Conservation (phyloP, 2,888 invertebrate species). For the Calameuta pallipes region DNA sequence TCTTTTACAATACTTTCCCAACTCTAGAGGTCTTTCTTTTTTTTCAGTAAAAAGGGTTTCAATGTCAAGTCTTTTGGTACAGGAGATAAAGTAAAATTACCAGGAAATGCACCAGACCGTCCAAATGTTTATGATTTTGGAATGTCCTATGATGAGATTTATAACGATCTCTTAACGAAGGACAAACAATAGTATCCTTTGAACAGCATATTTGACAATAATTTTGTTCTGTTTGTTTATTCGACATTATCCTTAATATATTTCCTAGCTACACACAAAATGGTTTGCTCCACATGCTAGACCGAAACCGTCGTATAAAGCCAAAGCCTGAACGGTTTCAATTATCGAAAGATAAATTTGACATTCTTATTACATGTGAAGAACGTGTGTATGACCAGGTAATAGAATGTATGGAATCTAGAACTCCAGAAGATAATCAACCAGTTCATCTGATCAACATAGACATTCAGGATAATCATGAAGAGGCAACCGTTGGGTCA, state of each 20-base stretch:
- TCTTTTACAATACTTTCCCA: not conserved
- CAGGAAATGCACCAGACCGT: constrained; percentile 91
- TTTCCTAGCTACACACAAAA: constrained; percentile 90
- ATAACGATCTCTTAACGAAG: constrained; percentile 89
- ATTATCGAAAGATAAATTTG: constrained; percentile 87
- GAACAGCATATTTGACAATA: too few species aligned
- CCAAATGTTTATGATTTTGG: constrained; percentile 99
- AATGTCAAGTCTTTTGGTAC: constrained; percentile 94
- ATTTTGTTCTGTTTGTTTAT: constrained; percentile 14
- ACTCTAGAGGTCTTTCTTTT: not conserved
- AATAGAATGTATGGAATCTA: constrained; percentile 89
- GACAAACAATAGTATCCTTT: constrained; percentile 88
- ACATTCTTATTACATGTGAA: constrained; percentile 96
- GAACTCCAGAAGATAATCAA: constrained; percentile 82
- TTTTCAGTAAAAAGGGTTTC: constrained; percentile 91
- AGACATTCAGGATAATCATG: constrained; percentile 99
- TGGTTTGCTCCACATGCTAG: constrained; percentile 97
- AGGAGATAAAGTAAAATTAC: constrained; percentile 95
- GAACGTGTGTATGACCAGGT: constrained; percentile 99
- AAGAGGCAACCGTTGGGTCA: constrained; percentile 98
- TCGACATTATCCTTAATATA: constrained; percentile 45
- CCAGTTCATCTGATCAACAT: constrained; percentile 98
- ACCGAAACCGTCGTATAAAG: constrained; percentile 96
- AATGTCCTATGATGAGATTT: constrained; percentile 94
- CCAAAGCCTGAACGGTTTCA: constrained; percentile 95